Evolutionary conservation across 1,140 invertebrate genomes (phyloP), one percentile per base, ranked within the genome.

Genomic region (Heliconius hermathena): DNA sequence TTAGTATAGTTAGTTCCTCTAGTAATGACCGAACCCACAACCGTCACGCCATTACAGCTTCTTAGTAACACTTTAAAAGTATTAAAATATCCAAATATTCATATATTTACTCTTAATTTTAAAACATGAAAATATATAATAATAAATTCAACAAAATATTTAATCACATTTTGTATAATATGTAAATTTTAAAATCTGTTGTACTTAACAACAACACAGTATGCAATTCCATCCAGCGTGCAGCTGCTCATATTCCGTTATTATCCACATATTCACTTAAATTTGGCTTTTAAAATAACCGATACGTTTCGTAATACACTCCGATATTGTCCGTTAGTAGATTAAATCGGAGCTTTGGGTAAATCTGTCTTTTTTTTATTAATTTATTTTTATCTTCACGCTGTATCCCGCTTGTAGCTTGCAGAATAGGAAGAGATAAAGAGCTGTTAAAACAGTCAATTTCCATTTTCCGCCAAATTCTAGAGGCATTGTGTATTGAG

Each of bases 221-320:
- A 22, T 66, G 60, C 60, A 66, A 26, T 66, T 29, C 13, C 60
- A 66, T 29, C 13, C 11, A 22, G 60, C 60, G 22, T 29, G 22
- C 60, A 66, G 26, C 60, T 66, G 22, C 60, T 66, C 60, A 66
- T 66, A 26, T 66, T 66, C 60, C 22, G 60, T 66, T 66, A 66
- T 66, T 66, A 66, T 66, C 60, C 60, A 66, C 60, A 66, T 66
- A 66, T 66, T 66, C 60, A 66, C 60, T 66, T 66, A 26, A 66
- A 66, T 26, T 29, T 11, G 60, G 60, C 60, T 66, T 66, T 66
- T 66, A 16, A 66, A 66, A 66, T 16, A 66, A 66, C 60, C 26
- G 60, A 66, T 29, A 66, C 26, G 60, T 29, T 66, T 29, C 60
- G 13, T 66, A 66, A 66, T 29, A 66, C 60, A 26, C 60, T 29